Percentiles rank a stretch among this genome's conserved stretches.
Conservation (phyloP, 2,113 vertebrate genomes). For the Illadopsis cleaveri region DNA sequence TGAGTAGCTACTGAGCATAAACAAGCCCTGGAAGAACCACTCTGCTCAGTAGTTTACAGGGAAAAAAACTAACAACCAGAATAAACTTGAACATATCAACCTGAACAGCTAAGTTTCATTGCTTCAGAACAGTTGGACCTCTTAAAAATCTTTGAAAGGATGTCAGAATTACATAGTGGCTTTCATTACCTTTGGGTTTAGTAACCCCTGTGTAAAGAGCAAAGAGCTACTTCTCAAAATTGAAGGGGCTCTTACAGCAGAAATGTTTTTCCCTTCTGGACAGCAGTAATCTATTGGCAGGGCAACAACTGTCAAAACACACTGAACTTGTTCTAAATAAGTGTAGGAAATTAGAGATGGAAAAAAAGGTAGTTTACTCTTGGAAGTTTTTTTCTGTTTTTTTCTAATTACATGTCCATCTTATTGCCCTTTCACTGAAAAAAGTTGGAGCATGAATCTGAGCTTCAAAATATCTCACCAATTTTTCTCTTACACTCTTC, state of each 20-base stretch:
- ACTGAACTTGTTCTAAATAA: not conserved
- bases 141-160: not conserved
- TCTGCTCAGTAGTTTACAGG: not conserved
- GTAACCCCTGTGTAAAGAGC: not conserved
- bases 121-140: not conserved
- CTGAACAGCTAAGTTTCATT: not conserved
- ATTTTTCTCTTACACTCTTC: not conserved
- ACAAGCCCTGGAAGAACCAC: not conserved
- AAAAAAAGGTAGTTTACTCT: not conserved
- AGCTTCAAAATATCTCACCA: not conserved
- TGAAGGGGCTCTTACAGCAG: not conserved
- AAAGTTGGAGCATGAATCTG: fast-evolving
- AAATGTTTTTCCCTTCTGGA: not conserved
- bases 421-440: not conserved
- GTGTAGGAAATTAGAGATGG: not conserved
- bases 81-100: not conserved
- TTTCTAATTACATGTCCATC: not conserved
- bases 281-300: not conserved
- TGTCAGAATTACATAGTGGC: not conserved
- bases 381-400: not conserved
- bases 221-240: not conserved
- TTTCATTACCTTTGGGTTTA: not conserved
- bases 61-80: not conserved
- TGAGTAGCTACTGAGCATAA: fast-evolving
- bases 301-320: not conserved